Conservation (phyloP, 2,113 vertebrate genomes). For the Tychaedon coryphoeus region DNA sequence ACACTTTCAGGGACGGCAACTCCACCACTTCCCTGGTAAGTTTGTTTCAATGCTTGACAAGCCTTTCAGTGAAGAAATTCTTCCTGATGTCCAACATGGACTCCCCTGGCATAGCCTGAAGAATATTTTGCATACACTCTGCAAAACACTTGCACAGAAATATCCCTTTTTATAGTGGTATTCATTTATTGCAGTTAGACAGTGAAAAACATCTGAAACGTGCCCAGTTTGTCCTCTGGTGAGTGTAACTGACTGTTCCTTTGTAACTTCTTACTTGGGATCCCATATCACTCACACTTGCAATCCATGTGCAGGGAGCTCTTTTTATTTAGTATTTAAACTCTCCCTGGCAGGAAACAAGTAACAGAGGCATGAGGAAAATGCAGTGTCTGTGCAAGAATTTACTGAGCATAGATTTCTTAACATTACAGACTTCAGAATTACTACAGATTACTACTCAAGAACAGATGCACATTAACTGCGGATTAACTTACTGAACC, state of each 20-base stretch:
- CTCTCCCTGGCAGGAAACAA: not conserved
- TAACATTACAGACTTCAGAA: not conserved
- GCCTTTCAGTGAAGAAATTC: not conserved
- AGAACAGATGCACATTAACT: not conserved
- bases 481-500: not conserved
- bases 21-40: not conserved
- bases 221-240: not conserved
- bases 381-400: not conserved
- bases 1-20: not conserved
- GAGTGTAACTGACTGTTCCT: not conserved
- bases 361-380: not conserved
- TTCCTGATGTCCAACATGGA: not conserved
- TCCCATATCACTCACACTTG: not conserved
- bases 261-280: not conserved
- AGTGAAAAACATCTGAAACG: not conserved
- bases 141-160: not conserved
- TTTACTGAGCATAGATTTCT: not conserved
- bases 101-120: not conserved
- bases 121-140: not conserved
- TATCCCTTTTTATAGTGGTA: not conserved
- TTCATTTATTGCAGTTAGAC: not conserved
- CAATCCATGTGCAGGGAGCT: not conserved
- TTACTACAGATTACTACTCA: not conserved
- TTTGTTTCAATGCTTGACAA: not conserved
- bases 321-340: not conserved